Base-by-base conservation (phyloP, 2,113 vertebrate species). In the Cathartes aura region DNA sequence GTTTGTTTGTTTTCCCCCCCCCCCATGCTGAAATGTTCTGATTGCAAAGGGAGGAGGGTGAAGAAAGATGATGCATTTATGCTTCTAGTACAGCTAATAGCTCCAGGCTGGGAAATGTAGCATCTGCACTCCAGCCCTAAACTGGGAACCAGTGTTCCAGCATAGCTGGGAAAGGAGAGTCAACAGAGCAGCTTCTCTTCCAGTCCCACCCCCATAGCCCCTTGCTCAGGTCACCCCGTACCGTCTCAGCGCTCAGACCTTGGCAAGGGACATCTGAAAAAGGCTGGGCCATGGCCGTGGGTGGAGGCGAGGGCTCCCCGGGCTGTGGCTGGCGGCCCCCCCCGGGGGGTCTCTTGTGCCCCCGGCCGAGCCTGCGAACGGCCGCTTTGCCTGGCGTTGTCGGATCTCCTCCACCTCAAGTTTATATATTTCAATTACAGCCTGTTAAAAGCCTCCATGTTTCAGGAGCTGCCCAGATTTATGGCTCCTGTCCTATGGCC, bases 161-260 rank as follows among this genome's bases (percentile, higher is more conserved):
- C n/a, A 4, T 2, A 10, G 55, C 38, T 36, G 76, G 78, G 52
- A 12, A 40, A 30, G 53, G 27, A 32, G 27, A 42, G 3, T 5
- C 6, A 3, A 64, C n/a, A 40, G 17, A 67, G 59, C n/a, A 55
- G 32, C n/a, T 63, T 27, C 45, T 66, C 36, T 26, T 32, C 48
- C 48, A 7, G 15, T 34, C 45, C 23, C 36, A 50, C 6, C 50
- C 18, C 20, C 0, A 0, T 2, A 16, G 20, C 34, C 20, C 29
- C 34, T 14, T 15, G 9, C 19, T 78, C 5, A 1, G 32, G 18
- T 66, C 8, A 8, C 53, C 71, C 52, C 4, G 0, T 2, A 0
- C 12, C 20, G 2, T 14, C 30, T 17, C 9, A 29, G 56, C 0
- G 4, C 45, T 38, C 12, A 47, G 66, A 15, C 16, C 55, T 74